These are phyloP conservation scores for Lophius piscatorius DNA, from an alignment of 2,113 vertebrate species.

Conservation along the genomic window DNA sequence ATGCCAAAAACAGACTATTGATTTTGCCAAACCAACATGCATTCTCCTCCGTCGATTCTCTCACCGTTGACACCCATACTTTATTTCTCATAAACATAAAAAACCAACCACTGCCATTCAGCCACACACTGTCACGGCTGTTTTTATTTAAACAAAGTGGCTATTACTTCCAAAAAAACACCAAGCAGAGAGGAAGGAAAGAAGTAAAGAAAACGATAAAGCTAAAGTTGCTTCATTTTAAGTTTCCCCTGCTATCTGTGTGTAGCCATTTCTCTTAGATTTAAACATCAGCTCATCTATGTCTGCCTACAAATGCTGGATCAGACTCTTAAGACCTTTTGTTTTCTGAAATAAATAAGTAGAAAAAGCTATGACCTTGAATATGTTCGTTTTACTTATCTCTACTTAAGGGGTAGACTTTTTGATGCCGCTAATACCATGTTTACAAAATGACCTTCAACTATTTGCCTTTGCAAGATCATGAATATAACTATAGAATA, in stretches of 20 bases:
- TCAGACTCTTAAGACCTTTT: conserved; percentile 14
- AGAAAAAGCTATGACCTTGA: conserved; percentile 64
- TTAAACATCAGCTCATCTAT: too few species aligned
- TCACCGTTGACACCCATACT: too few species aligned
- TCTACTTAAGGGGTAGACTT: conserved; percentile 6
- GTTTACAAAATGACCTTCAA: conserved; percentile 32
- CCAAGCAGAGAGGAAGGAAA: conserved; percentile 28
- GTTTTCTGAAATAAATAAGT: conserved; percentile 49
- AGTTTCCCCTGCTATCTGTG: conserved; percentile 32
- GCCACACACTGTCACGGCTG: too few species aligned
- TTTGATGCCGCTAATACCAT: conserved; percentile 19
- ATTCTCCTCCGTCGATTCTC: too few species aligned
- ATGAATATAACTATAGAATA: too few species aligned
- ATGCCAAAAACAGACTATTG: too few species aligned
- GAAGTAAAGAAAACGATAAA: conserved; percentile 35
- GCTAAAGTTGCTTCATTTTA: conserved; percentile 46
- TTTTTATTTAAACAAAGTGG: conserved; percentile 28
- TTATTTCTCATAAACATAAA: too few species aligned
- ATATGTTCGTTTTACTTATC: conserved; percentile 56
- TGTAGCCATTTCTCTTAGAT: too few species aligned
- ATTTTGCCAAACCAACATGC: too few species aligned
- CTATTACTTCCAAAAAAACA: conserved; percentile 59
- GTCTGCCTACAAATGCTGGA: too few species aligned
- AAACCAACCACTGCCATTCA: too few species aligned
- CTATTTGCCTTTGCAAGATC: too few species aligned